Evolutionary conservation across 2,113 vertebrate species (phyloP), one percentile per base, ranked within the genome.

Genomic region (Collichthys lucidus): DNA sequence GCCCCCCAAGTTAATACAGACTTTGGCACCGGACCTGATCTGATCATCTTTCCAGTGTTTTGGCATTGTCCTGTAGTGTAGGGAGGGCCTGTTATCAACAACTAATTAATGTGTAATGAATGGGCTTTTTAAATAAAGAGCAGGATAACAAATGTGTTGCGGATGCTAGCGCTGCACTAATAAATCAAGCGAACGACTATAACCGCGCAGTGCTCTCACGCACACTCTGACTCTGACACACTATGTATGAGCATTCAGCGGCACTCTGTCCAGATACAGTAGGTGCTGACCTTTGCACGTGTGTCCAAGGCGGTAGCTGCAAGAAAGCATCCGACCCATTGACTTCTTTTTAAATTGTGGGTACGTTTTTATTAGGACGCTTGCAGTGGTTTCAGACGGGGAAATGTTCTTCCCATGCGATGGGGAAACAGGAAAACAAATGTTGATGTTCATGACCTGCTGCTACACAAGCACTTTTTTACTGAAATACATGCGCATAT

Each of bases 81-180:
- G 55, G 72, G 31, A 57, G 80, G 44, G 5, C 31, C 83, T 63
- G 61, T 90, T 91, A 93, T 93, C 85, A 91, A 79, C 90, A 87
- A 77, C 85, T 90, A 90, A 94, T 94, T 93, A 93, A 84, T 44
- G 77, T 57, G 67, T 91, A 92, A 90, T 87, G 89, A 93, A 95
- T 93, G 85, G 63, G 73, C 84, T 91, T 85, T 82, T 93, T 85
- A 86, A 77, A 80, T 62, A 50, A 35, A 35, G 82, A 79, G 76
- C 31, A 65, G 83, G 87, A 83, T 89, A 89, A 93, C 68, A 22
- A 90, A 92, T 88, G 91, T 63, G 73, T 47, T 85, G 76, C 52
- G 52, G 75, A 84, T 63, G 71, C 83, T 73, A 44, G 80, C 19
- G 20, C 68, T 57, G 64, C 52, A 7, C 82, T 86, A 90, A 92